These are phyloP conservation scores for Pangasianodon gigas DNA, from an alignment of 2,113 vertebrate genomes.

Conservation along the genomic window DNA sequence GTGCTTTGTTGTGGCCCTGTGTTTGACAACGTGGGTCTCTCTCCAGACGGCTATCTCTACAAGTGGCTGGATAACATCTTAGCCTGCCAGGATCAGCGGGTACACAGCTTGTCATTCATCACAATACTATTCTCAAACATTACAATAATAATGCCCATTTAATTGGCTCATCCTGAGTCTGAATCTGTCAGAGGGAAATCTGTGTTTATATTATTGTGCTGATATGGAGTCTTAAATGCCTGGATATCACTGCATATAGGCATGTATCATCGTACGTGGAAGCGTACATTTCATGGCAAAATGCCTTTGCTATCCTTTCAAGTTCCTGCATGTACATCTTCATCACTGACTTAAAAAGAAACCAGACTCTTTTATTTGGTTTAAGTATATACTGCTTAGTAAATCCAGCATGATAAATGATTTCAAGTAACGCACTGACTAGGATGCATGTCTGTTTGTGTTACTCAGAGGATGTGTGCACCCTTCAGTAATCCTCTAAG, in stretches of 20 bases:
- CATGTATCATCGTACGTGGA: not conserved
- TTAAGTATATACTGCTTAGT: not conserved
- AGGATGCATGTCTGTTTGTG: not conserved
- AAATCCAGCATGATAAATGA: not conserved
- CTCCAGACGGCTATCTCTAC: conserved; percentile 96
- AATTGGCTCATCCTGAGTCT: not conserved
- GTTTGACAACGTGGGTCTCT: conserved; percentile 96
- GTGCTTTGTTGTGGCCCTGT: conserved; percentile 97
- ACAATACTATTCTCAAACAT: not conserved
- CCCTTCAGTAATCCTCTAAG: not conserved
- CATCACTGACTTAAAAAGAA: not conserved
- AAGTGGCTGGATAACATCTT: conserved; percentile 99
- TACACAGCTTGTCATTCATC: conserved; percentile 61
- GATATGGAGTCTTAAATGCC: not conserved
- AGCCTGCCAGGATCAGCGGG: conserved; percentile 93
- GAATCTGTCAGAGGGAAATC: not conserved
- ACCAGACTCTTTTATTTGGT: not conserved
- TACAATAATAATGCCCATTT: not conserved
- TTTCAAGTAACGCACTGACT: not conserved
- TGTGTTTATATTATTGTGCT: not conserved
- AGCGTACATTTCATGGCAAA: not conserved
- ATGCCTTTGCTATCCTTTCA: not conserved
- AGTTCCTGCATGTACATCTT: not conserved
- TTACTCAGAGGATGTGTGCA: too few species aligned
- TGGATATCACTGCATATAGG: not conserved